Conservation (phyloP, 2,888 invertebrate species). For the Charanyca ferruginea region DNA sequence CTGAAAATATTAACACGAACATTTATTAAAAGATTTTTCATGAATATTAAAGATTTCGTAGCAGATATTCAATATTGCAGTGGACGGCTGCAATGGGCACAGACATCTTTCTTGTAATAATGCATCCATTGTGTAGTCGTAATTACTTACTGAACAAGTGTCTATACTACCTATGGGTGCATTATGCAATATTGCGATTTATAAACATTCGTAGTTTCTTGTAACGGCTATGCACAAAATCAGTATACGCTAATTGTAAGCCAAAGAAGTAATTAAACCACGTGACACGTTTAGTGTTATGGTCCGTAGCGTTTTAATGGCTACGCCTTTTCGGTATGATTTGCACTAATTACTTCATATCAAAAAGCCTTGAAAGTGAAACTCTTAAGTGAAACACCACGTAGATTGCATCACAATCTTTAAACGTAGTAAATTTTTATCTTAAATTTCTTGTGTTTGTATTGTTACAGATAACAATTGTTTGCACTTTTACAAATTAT, state of each 20-base stretch:
- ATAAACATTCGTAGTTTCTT: constrained; percentile 19
- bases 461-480: constrained; percentile 13
- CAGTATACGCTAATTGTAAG: constrained; percentile 5
- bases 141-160: constrained; percentile 16
- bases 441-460: neutral
- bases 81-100: neutral
- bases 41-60: neutral
- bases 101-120: constrained; percentile 17
- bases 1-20: constrained; percentile 80
- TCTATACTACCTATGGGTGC: constrained; percentile 5
- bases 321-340: constrained; percentile 23
- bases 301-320: constrained; percentile 20
- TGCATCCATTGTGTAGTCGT: constrained; percentile 21
- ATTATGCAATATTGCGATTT: constrained; percentile 13
- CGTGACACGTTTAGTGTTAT: constrained; percentile 20
- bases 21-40: neutral
- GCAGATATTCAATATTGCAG: constrained; percentile 20
- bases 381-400: constrained; percentile 10
- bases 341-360: constrained; percentile 34
- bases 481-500: constrained; percentile 4
- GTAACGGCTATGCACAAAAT: neutral
- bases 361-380: constrained; percentile 48
- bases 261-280: constrained; percentile 21
- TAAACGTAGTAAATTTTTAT: no score
- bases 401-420: constrained; percentile 11